Evolutionary conservation across 2,797 vertebrate genomes (phyloP).

Genomic region (Poecilia gillii): DNA sequence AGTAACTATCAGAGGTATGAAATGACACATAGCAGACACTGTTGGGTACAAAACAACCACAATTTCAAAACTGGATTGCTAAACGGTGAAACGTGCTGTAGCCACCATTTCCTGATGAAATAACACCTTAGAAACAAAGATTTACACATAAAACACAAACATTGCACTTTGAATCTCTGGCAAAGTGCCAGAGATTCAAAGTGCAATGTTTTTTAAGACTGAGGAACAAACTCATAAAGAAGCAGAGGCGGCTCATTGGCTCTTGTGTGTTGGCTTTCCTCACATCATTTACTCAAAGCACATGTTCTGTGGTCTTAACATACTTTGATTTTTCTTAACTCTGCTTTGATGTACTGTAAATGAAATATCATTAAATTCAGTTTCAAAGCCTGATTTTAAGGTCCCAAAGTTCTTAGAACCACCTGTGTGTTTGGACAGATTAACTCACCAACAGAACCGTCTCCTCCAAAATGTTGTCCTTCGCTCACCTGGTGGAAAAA

Average conservation of each 20-base stretch:
- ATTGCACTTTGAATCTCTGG: too few species aligned
- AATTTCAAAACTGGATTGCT: neutral
- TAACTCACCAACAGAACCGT: neutral
- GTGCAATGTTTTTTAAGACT: neutral
- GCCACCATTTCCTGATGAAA: neutral
- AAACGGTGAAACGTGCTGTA: neutral
- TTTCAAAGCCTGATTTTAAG: neutral
- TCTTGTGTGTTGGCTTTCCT: neutral
- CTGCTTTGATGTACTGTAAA: neutral
- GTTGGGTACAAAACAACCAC: neutral
- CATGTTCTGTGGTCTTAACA: neutral
- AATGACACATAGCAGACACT: neutral
- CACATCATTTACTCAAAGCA: neutral
- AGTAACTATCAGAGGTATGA: neutral
- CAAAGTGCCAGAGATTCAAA: neutral
- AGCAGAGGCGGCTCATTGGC: neutral
- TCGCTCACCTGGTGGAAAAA: neutral
- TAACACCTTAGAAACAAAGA: neutral
- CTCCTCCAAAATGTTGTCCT: neutral
- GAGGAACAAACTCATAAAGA: neutral
- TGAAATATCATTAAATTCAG: neutral
- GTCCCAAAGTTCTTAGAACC: neutral
- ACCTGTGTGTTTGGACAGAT: neutral
- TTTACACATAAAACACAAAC: neutral
- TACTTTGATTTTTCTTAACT: neutral